Percentiles rank a stretch among this genome's conserved stretches.
Conservation (phyloP, 2,888 invertebrate genomes). For the Lymantria monacha region DNA sequence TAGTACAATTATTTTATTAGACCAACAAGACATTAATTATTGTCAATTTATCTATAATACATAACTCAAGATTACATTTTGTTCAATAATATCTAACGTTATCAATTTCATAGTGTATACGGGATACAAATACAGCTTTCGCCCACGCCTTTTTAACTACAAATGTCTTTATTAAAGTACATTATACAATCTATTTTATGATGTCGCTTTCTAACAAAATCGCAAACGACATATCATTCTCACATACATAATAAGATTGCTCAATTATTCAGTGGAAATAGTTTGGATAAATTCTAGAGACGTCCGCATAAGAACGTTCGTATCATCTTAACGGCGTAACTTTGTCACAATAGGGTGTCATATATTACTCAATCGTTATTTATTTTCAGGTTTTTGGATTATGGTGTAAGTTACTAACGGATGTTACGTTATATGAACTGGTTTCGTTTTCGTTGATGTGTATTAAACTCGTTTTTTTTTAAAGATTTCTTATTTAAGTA, state of each 20-base stretch:
- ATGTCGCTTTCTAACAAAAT: slow-evolving; percentile 35
- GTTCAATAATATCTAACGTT: slow-evolving; percentile 29
- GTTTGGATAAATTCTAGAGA: slow-evolving; percentile 48
- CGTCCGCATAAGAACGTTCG: slow-evolving; percentile 31
- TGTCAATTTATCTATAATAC: slow-evolving; percentile 20
- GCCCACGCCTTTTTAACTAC: slow-evolving; percentile 35
- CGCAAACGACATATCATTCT: slow-evolving; percentile 34
- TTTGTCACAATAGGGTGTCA: slow-evolving; percentile 55
- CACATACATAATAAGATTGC: slow-evolving; percentile 54
- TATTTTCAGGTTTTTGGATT: slow-evolving; percentile 47
- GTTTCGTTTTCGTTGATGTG: no score
- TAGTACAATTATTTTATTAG: no score
- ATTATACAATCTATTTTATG: slow-evolving; percentile 35
- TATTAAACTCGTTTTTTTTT: no score
- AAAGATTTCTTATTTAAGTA: no score
- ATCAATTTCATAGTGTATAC: slow-evolving; percentile 24
- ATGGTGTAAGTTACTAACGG: slow-evolving; percentile 43
- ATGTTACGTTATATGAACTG: background rate
- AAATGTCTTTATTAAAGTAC: slow-evolving; percentile 42
- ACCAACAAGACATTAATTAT: no score
- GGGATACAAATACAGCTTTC: slow-evolving; percentile 37
- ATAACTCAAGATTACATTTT: slow-evolving; percentile 23
- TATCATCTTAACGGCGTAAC: slow-evolving; percentile 36
- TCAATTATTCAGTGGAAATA: slow-evolving; percentile 43
- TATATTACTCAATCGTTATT: slow-evolving; percentile 60